Conservation (phyloP, 2,113 vertebrate genomes). For the Spermophilus dauricus region DNA sequence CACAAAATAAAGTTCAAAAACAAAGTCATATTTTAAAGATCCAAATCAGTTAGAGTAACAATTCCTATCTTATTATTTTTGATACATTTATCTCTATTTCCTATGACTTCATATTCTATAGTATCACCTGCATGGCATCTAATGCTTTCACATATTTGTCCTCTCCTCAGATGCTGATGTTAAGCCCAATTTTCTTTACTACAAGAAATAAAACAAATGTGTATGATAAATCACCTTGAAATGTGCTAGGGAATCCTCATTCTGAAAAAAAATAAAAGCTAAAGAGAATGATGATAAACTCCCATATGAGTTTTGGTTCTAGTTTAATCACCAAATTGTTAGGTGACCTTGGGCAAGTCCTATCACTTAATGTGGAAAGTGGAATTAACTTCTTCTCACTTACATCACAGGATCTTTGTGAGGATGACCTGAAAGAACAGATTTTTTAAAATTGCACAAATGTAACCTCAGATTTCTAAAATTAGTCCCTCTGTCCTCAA, state of each 20-base stretch:
- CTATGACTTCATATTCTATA: not conserved
- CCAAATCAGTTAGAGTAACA: not conserved
- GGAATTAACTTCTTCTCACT: not conserved
- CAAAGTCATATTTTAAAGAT: not conserved
- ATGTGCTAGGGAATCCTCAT: not conserved
- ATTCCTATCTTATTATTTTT: not conserved
- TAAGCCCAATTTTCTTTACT: slow-evolving; percentile 22
- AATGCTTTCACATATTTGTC: not conserved
- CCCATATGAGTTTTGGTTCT: not conserved
- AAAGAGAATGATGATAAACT: slow-evolving; percentile 5
- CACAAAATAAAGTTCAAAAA: not conserved
- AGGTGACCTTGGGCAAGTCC: not conserved
- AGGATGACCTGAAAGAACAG: not conserved
- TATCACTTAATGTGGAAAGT: not conserved
- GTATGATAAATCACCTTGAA: slow-evolving; percentile 2
- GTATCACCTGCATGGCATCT: not conserved
- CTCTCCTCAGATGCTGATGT: not conserved
- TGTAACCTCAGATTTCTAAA: not conserved
- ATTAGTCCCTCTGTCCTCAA: not conserved
- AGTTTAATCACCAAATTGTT: not conserved
- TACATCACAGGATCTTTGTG: not conserved
- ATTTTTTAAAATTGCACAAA: not conserved
- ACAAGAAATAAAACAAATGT: not conserved
- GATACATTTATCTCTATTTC: not conserved
- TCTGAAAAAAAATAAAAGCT: slow-evolving; percentile 3